Conservation (phyloP, 2,113 vertebrate genomes). For the Boulengeromyrus knoepffleri region DNA sequence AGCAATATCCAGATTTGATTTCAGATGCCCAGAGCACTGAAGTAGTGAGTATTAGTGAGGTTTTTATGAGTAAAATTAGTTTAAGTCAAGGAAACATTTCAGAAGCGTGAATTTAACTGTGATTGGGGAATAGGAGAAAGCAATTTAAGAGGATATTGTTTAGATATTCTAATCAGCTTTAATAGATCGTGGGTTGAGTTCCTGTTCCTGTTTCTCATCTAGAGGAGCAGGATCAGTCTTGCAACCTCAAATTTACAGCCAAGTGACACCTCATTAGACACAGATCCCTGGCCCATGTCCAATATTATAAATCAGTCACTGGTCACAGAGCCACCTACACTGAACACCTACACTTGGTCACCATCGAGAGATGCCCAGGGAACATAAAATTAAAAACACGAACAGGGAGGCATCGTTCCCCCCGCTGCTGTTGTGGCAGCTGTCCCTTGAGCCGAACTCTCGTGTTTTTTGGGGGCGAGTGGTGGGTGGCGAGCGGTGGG, state of each 20-base stretch:
- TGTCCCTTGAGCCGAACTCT: background rate
- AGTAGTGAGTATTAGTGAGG: background rate
- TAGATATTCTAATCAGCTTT: background rate
- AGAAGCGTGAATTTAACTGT: background rate
- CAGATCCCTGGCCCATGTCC: background rate
- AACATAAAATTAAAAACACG: background rate
- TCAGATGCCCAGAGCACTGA: background rate
- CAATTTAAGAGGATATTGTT: background rate
- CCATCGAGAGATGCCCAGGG: background rate
- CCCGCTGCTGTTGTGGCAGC: background rate
- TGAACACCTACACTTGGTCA: background rate
- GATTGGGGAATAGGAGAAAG: background rate
- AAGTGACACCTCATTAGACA: background rate
- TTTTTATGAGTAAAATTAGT: background rate
- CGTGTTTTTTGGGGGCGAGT: background rate
- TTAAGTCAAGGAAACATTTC: background rate
- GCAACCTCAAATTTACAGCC: background rate
- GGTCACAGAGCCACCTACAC: background rate
- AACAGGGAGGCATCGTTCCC: background rate
- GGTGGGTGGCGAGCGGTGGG: slow-evolving; percentile 12
- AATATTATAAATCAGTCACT: background rate
- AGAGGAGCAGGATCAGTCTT: background rate
- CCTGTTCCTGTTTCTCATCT: background rate
- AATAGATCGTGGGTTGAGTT: background rate
- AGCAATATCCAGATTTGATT: background rate